Evolutionary conservation across 2,797 vertebrate genomes (phyloP).

Genomic region (Mycteria americana): DNA sequence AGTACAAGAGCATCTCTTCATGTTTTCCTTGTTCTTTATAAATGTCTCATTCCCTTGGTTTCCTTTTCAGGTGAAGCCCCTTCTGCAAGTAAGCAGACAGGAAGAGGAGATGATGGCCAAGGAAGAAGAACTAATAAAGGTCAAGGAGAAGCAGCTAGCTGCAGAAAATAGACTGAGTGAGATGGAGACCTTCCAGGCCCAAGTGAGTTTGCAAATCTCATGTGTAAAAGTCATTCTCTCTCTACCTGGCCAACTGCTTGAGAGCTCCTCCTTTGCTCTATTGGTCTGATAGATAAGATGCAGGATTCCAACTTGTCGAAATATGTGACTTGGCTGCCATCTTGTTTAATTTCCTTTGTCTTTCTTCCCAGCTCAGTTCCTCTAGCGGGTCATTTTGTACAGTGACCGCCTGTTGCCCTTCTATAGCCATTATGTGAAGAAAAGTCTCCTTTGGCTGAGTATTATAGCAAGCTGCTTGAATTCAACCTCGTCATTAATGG

Average conservation of each 20-base stretch:
- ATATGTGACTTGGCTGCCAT: not conserved
- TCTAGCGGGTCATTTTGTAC: not conserved
- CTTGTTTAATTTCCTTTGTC: not conserved
- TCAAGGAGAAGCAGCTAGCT: constrained; percentile 87
- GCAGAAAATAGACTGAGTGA: constrained; percentile 87
- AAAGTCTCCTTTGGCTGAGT: not conserved
- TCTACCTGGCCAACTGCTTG: not conserved
- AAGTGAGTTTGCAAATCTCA: constrained; percentile 75
- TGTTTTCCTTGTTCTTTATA: not conserved
- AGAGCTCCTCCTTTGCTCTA: not conserved
- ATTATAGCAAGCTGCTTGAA: not conserved
- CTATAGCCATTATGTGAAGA: not conserved
- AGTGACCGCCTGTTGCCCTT: not conserved
- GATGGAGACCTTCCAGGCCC: constrained; percentile 86
- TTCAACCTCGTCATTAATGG: not conserved
- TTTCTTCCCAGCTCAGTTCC: not conserved
- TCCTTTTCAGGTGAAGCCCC: constrained; percentile 88
- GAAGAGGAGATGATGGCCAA: constrained; percentile 97
- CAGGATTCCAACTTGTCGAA: not conserved
- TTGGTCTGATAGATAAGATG: not conserved
- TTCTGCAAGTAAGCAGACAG: constrained; percentile 95
- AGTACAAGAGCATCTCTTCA: not conserved
- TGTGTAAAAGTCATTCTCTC: not conserved
- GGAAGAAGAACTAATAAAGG: constrained; percentile 90
- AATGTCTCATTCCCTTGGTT: not conserved